phyloP scores from a whole-genome alignment of 1,140 invertebrate genomes.

The Antheraea pernyi region DNA sequence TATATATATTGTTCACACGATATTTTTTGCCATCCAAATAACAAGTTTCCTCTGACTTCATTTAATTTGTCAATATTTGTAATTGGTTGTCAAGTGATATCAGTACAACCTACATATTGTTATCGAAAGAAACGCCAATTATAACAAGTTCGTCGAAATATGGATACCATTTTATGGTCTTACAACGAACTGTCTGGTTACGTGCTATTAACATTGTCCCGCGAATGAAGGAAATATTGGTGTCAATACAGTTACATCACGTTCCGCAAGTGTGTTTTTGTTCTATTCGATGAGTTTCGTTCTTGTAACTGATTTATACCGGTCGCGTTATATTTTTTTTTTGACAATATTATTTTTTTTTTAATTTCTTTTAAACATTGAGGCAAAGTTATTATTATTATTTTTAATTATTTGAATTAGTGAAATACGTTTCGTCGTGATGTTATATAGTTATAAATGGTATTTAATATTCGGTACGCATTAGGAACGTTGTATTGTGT shows the following conservation, averaged over 20 bases:
- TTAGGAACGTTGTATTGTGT: slow-evolving; percentile 29
- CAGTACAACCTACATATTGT: slow-evolving; percentile 1
- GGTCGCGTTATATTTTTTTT: slow-evolving; percentile 24
- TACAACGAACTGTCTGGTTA: slow-evolving; percentile 6
- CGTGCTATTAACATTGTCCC: slow-evolving; percentile 15
- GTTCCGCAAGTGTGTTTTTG: slow-evolving; percentile 34
- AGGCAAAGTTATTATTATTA: not conserved
- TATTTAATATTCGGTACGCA: slow-evolving; percentile 37
- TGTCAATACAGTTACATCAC: slow-evolving; percentile 44
- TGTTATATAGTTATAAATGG: slow-evolving; percentile 16
- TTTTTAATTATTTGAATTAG: not conserved
- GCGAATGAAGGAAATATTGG: slow-evolving; percentile 27
- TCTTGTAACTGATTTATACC: slow-evolving; percentile 22
- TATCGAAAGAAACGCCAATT: slow-evolving; percentile 7
- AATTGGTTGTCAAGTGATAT: slow-evolving; percentile 7
- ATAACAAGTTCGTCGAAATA: slow-evolving; percentile 5
- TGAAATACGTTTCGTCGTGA: not conserved
- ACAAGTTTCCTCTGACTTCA: not conserved
- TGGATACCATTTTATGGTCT: not conserved
- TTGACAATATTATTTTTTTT: slow-evolving; percentile 11
- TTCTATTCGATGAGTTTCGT: slow-evolving; percentile 32
- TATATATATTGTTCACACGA: not conserved
- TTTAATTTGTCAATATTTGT: slow-evolving; percentile 4
- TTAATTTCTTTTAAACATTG: not conserved
- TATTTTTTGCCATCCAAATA: not conserved